Evolutionary conservation across 2,888 invertebrate species (phyloP), one percentile per base, ranked within the genome.

Genomic region (Stomorhina lunata): DNA sequence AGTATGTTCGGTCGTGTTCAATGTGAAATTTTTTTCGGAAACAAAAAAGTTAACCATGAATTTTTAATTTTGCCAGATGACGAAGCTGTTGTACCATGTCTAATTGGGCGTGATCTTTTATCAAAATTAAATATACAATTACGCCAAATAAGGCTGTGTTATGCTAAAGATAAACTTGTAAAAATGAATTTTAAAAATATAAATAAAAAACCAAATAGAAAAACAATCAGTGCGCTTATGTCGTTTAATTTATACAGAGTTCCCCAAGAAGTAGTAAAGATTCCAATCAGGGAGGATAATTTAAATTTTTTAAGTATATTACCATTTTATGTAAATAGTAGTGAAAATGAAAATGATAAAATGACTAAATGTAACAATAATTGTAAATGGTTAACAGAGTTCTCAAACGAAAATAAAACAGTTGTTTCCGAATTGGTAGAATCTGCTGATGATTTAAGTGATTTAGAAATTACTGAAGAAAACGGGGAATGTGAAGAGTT

Each of bases 31-130:
- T 12, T 20, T 20, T 17, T 32, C 7, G 10, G 4, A 4, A 59
- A 59, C 10, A 34, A 37, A 59, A 9, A 20, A 0, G 10, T 34
- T 15, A 34, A 12, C 6, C 63, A 63, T 25, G 22, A 45, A 27
- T 63, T 63, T 63, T 43, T 45, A 27, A 29, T 63, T 10, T 45
- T 45, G 40, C 45, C 43, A 2, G 63, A 63, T 29, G 45, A 63
- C 25, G 40, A 63, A 25, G 29, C 45, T 5, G 45, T 63, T 3
- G 29, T 63, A 6, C 63, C 63, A 17, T 27, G 29, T 6, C 15
- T 63, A 43, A 43, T 63, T 25, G 63, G 63, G 4, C 59, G 59
- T 2, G 37, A 59, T 37, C 25, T 59, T 17, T 3, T 59, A 4
- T 34, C 25, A 20, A 59, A 63, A 29, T 10, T 63, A 27, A 63